Percentiles rank a stretch among this genome's conserved stretches.
These are phyloP conservation scores for Pseudomyrmex sp. DNA, from an alignment of 1,140 invertebrate species.

Conservation along the genomic window DNA sequence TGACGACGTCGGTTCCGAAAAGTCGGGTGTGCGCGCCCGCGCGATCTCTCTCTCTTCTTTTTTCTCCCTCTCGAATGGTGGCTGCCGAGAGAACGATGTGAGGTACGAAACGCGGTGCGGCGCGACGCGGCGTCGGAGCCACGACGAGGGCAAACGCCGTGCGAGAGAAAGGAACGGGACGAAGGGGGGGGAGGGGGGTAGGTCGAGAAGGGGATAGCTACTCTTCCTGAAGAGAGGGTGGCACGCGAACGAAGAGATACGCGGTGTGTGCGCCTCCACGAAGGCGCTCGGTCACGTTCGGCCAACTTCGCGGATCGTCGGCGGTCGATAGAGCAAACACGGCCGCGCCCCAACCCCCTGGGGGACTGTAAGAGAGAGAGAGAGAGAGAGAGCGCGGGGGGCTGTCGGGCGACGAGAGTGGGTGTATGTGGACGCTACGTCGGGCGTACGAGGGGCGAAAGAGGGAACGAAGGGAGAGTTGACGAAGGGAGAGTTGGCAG, in stretches of 20 bases:
- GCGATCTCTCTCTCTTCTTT: slow-evolving; percentile 11
- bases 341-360: slow-evolving; percentile 85
- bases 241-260: slow-evolving; percentile 70
- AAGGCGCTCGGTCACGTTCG: slow-evolving; percentile 79
- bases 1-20: slow-evolving; percentile 44
- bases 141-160: not conserved
- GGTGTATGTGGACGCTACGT: slow-evolving; percentile 62
- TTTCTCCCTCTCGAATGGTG: not conserved
- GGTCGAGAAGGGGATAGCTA: slow-evolving; percentile 56
- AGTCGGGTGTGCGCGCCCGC: slow-evolving; percentile 27
- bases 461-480: slow-evolving; percentile 37
- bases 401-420: slow-evolving; percentile 47
- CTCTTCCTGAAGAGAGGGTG: slow-evolving; percentile 64
- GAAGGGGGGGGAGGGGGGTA: slow-evolving; percentile 20
- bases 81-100: slow-evolving; percentile 1
- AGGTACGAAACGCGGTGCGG: slow-evolving; percentile 19
- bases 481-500: not conserved
- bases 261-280: slow-evolving; percentile 72
- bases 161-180: slow-evolving; percentile 12
- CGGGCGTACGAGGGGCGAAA: slow-evolving; percentile 14
- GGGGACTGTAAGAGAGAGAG: slow-evolving; percentile 65
- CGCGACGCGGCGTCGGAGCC: not conserved
- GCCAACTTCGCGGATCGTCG: slow-evolving; percentile 82
- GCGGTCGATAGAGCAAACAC: slow-evolving; percentile 86
- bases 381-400: slow-evolving; percentile 38